phyloP scores from a whole-genome alignment of 2,888 invertebrate species.

The Mimumesa dahlbomi region DNA sequence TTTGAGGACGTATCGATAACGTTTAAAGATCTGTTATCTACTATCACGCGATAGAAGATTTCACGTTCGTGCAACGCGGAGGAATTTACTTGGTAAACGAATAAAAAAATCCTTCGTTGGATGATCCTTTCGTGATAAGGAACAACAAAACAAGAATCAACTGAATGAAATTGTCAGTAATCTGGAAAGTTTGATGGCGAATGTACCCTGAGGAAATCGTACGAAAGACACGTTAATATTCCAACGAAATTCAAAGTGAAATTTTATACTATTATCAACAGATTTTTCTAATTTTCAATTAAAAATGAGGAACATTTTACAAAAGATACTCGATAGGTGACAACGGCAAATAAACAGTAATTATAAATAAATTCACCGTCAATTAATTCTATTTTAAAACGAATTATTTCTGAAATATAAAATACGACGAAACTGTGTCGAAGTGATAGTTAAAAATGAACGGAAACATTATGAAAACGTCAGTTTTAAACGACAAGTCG shows the following conservation, averaged over 20 bases:
- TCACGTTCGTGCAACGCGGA: neutral
- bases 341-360: too few species aligned
- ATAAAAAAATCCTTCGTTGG: conserved; percentile 14
- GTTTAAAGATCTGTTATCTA: conserved; percentile 6
- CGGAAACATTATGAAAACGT: conserved; percentile 49
- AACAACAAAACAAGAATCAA: conserved; percentile 1
- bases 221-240: neutral
- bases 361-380: too few species aligned
- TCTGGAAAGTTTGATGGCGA: neutral
- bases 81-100: conserved; percentile 2
- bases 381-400: too few species aligned
- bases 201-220: neutral
- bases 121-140: conserved; percentile 25
- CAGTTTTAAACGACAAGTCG: conserved; percentile 40
- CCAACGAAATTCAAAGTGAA: too few species aligned
- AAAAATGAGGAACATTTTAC: too few species aligned
- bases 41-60: conserved; percentile 1
- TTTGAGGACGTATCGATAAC: neutral
- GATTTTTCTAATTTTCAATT: too few species aligned
- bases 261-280: too few species aligned
- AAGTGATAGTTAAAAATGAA: conserved; percentile 55
- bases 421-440: neutral
- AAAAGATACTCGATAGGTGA: too few species aligned
- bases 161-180: neutral
- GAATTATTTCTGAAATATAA: too few species aligned